Evolutionary conservation across 2,797 vertebrate species (phyloP).

Genomic region (Triplophysa bombifrons): DNA sequence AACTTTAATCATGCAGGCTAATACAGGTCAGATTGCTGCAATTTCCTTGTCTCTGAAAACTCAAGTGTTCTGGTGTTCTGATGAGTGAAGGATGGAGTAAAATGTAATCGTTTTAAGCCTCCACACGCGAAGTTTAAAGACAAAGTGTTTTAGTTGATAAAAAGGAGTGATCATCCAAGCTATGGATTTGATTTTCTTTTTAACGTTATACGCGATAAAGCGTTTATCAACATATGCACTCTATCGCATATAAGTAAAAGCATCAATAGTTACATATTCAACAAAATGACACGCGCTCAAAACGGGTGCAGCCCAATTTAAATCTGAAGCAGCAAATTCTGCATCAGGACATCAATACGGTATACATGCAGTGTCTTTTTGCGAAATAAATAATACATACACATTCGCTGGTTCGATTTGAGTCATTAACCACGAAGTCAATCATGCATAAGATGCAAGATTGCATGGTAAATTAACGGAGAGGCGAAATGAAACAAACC

Average conservation of each 20-base stretch:
- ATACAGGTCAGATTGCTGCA: constrained; percentile 47
- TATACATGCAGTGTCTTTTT: constrained; percentile 65
- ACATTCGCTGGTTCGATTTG: constrained; percentile 65
- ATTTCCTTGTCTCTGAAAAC: constrained; percentile 38
- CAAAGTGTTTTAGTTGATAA: not conserved
- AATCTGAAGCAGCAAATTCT: not conserved
- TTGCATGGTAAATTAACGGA: constrained; percentile 57
- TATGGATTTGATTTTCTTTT: not conserved
- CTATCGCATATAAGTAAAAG: not conserved
- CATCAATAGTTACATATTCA: not conserved
- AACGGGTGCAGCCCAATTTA: not conserved
- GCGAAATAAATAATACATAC: constrained; percentile 71
- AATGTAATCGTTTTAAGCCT: constrained; percentile 3
- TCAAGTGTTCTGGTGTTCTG: not conserved
- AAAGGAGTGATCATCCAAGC: not conserved
- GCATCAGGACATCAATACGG: constrained; percentile 4
- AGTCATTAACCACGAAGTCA: constrained; percentile 62
- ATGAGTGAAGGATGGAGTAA: not conserved
- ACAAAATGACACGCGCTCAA: not conserved
- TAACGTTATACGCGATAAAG: not conserved
- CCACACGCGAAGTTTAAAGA: not conserved
- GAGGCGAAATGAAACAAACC: constrained; percentile 43
- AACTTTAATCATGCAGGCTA: constrained; percentile 55
- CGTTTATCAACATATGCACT: not conserved
- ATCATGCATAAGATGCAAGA: constrained; percentile 66